Evolutionary conservation across 1,140 invertebrate species (phyloP).

Genomic region (Sarcophaga bullata): DNA sequence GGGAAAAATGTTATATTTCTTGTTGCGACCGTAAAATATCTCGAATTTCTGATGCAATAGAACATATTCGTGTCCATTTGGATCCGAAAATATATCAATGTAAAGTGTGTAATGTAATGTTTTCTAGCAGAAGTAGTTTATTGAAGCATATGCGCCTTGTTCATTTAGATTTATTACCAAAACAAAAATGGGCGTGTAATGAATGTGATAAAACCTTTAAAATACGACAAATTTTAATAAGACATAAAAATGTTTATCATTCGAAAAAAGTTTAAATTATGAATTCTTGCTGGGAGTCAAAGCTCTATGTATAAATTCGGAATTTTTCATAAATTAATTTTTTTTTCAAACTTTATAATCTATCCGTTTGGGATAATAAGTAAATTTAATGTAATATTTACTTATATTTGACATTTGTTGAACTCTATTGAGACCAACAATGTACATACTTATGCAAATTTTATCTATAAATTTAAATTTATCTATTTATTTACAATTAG

Average conservation of each 20-base stretch:
- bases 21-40: conserved; percentile 46
- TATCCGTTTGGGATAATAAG: too few species aligned
- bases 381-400: too few species aligned
- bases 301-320: too few species aligned
- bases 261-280: background rate
- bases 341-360: too few species aligned
- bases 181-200: background rate
- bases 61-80: conserved; percentile 23
- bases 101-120: background rate
- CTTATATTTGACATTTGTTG: too few species aligned
- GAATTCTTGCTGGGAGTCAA: too few species aligned
- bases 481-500: too few species aligned
- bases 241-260: background rate
- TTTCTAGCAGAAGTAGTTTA: background rate
- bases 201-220: background rate
- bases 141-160: background rate
- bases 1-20: conserved; percentile 42
- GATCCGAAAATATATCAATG: background rate
- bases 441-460: too few species aligned
- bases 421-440: too few species aligned
- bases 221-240: background rate
- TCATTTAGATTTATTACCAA: background rate
- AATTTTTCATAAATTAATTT: too few species aligned
- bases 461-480: too few species aligned
- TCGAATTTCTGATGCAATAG: background rate